Base-by-base conservation (phyloP, 2,888 invertebrate species). In the Empis livida region DNA sequence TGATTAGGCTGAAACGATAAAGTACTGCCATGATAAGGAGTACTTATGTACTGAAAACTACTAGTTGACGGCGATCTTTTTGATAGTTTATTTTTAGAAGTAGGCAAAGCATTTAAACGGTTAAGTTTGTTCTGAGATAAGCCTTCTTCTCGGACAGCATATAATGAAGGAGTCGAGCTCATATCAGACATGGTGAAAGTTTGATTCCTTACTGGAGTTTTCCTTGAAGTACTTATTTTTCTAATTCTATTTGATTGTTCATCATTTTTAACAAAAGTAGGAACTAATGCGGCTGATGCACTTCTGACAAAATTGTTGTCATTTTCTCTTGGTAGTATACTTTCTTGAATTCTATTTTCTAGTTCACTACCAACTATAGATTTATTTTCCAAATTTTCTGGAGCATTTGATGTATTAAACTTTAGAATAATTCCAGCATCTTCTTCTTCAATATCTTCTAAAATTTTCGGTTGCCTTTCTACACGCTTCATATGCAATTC, bases 11-110 rank as follows among this genome's bases (percentile, higher is more conserved):
- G 83, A 52, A 88, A 76, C 0, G 86, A 85, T 0, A 89, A 58
- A 0, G 88, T 87, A 39, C 88, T 87, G 0, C 89, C 89, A 56
- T 89, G 89, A 60, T 86, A 89, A 1, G 88, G 85, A 1, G 89
- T 89, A 42, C 84, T 84, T 62, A 89, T 78, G 59, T 89, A 90
- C 52, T 87, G 82, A 55, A 90, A 87, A 43, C 87, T 87, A 35
- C 87, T 86, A 0, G 82, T 81, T 0, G 86, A 87, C 0, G 86
- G 83, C 27, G 82, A 85, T 1, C 79, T 75, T 59, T 75, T 78
- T 1, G 81, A 81, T 2, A 76, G 70, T 43, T 75, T 73, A 50
- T 59, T 61, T 42, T 60, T 59, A 1, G 66, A 67, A 32, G 67
- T 75, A 0, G 16, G 59, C 55, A 44, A 53, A 49, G 20, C 5